phyloP scores from a whole-genome alignment of 2,113 vertebrate species.

The Sula dactylatra region DNA sequence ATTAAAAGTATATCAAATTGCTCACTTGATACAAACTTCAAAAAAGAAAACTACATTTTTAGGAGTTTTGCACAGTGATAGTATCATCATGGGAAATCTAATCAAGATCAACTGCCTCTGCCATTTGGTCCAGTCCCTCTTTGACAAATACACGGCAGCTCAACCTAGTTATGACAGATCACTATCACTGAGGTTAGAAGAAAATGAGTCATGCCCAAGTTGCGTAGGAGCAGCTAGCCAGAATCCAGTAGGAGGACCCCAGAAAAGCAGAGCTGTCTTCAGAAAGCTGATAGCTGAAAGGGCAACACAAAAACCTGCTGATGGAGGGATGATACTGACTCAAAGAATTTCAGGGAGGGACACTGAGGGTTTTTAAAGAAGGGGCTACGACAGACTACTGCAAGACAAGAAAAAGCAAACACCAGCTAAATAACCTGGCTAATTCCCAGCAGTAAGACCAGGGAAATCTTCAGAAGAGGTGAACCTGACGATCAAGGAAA shows the following conservation, averaged over 20 bases:
- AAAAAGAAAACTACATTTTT: background rate
- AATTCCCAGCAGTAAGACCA: background rate
- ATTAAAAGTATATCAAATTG: background rate
- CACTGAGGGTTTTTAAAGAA: background rate
- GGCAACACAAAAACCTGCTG: background rate
- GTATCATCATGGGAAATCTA: background rate
- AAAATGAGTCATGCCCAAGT: conserved; percentile 26
- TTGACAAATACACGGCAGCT: background rate
- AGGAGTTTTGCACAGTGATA: background rate
- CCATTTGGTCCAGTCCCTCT: background rate
- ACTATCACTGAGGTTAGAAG: background rate
- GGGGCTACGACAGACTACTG: background rate
- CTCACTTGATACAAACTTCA: background rate
- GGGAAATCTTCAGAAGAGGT: background rate
- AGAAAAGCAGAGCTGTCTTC: conserved; percentile 17
- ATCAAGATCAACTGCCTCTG: background rate
- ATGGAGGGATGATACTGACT: background rate
- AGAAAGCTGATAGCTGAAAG: background rate
- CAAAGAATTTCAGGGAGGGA: background rate
- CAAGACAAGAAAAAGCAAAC: background rate
- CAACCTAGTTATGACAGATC: background rate
- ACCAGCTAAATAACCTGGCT: background rate
- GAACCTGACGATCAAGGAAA: background rate
- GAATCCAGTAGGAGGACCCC: background rate
- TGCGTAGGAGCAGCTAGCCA: background rate